A percentile compares a stretch with the other conserved stretches of the same genome.
These are phyloP conservation scores for Ophion ventricosus DNA, from an alignment of 2,888 invertebrate species.

Conservation along the genomic window DNA sequence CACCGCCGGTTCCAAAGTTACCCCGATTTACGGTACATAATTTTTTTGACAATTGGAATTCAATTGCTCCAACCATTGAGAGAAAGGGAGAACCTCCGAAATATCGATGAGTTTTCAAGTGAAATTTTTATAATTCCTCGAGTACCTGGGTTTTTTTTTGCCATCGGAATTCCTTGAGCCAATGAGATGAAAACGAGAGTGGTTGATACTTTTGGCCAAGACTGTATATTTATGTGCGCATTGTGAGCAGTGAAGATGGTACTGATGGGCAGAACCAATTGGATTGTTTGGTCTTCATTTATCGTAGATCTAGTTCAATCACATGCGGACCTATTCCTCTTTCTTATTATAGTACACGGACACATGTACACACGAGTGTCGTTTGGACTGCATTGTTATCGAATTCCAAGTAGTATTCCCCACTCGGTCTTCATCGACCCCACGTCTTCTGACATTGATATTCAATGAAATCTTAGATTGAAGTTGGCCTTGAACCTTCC, in stretches of 20 bases:
- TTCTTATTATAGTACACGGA: constrained; percentile 30
- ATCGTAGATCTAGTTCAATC: constrained; percentile 64
- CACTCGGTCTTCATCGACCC: constrained; percentile 42
- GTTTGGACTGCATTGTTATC: constrained; percentile 27
- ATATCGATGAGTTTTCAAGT: too few species aligned
- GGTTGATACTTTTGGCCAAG: background rate
- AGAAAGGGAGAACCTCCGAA: too few species aligned
- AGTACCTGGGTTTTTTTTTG: too few species aligned
- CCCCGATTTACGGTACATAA: too few species aligned
- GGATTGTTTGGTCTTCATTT: constrained; percentile 63
- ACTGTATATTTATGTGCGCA: background rate
- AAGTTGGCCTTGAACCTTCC: constrained; percentile 62
- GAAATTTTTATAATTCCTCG: too few species aligned
- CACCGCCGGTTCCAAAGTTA: too few species aligned
- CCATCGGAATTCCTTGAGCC: too few species aligned
- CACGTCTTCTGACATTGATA: constrained; percentile 58
- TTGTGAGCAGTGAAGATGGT: background rate
- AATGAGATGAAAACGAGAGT: background rate
- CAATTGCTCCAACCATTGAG: too few species aligned
- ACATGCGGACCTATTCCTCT: constrained; percentile 46
- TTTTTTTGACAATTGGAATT: too few species aligned
- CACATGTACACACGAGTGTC: background rate
- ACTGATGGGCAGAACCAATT: constrained; percentile 50
- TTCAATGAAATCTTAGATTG: constrained; percentile 64
- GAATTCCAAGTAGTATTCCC: constrained; percentile 6